phyloP scores from a whole-genome alignment of 2,113 vertebrate genomes.

The Nothobranchius kuhntae region DNA sequence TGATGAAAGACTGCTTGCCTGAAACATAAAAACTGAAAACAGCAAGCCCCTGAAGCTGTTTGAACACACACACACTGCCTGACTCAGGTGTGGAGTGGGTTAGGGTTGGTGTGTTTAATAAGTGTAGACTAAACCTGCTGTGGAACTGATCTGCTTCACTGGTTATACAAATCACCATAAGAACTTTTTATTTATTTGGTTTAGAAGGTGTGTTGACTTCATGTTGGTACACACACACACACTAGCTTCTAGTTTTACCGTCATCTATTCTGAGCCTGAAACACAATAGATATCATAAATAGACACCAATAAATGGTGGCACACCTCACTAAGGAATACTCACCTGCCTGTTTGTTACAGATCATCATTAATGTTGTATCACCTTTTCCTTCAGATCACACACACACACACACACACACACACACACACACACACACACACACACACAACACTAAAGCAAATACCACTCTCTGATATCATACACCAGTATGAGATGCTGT shows the following conservation, averaged over 20 bases:
- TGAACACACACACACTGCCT: constrained; percentile 26
- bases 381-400: constrained; percentile 41
- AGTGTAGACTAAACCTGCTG: constrained; percentile 18
- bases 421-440: too few species aligned
- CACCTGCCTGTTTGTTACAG: constrained; percentile 21
- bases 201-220: too few species aligned
- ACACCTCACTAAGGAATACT: not conserved
- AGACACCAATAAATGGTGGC: constrained; percentile 45
- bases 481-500: constrained; percentile 1
- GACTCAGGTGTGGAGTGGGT: not conserved
- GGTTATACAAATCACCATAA: not conserved
- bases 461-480: constrained; percentile 18
- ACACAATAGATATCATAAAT: constrained; percentile 50
- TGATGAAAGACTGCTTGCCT: constrained; percentile 4
- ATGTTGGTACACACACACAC: too few species aligned
- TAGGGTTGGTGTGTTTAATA: constrained; percentile 22
- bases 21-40: not conserved
- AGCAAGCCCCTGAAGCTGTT: constrained; percentile 28
- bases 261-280: constrained; percentile 44
- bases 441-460: not conserved
- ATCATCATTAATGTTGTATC: constrained; percentile 57
- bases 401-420: constrained; percentile 25
- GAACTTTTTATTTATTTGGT: too few species aligned
- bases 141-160: not conserved
- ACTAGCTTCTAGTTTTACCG: too few species aligned